A percentile compares a stretch with the other conserved stretches of the same genome.
Conservation (phyloP, 2,888 invertebrate species). For the Philereme vetulata region DNA sequence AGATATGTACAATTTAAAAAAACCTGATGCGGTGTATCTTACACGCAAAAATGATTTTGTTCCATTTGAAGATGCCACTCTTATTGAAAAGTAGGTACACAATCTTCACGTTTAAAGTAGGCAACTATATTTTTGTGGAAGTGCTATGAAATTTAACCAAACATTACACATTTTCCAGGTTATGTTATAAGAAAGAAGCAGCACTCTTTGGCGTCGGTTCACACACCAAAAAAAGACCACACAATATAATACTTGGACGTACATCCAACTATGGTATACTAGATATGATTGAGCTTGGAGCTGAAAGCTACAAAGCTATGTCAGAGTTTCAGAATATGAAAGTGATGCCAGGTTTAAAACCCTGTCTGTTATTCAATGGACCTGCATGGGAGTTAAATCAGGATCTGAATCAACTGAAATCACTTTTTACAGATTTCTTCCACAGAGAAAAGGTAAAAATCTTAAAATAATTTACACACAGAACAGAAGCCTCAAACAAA, state of each 20-base stretch:
- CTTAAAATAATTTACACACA: too few relatives aligned
- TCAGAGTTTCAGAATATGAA: slow-evolving; percentile 91
- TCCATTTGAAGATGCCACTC: slow-evolving; percentile 95
- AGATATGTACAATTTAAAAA: slow-evolving; percentile 94
- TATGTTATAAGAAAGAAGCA: slow-evolving; percentile 92
- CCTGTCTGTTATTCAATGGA: slow-evolving; percentile 95
- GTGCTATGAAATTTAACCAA: background rate
- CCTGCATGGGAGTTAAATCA: slow-evolving; percentile 93
- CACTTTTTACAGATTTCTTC: slow-evolving; percentile 96
- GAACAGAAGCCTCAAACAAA: too few relatives aligned
- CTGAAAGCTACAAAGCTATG: slow-evolving; percentile 92
- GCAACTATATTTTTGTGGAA: background rate
- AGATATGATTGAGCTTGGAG: slow-evolving; percentile 98
- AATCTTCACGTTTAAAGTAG: background rate
- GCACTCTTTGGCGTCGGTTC: slow-evolving; percentile 95
- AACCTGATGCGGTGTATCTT: slow-evolving; percentile 91
- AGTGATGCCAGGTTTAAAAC: slow-evolving; percentile 92
- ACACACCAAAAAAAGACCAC: slow-evolving; percentile 97
- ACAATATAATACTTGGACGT: slow-evolving; percentile 95
- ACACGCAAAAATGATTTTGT: slow-evolving; percentile 93
- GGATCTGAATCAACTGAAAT: slow-evolving; percentile 93
- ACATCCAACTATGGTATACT: slow-evolving; percentile 94
- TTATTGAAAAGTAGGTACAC: slow-evolving; percentile 87
- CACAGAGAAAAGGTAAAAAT: slow-evolving; percentile 87
- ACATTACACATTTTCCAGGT: slow-evolving; percentile 59